A percentile compares a stretch with the other conserved stretches of the same genome.
Conservation (phyloP, 2,113 vertebrate genomes). For the Salvelinus alpinus region DNA sequence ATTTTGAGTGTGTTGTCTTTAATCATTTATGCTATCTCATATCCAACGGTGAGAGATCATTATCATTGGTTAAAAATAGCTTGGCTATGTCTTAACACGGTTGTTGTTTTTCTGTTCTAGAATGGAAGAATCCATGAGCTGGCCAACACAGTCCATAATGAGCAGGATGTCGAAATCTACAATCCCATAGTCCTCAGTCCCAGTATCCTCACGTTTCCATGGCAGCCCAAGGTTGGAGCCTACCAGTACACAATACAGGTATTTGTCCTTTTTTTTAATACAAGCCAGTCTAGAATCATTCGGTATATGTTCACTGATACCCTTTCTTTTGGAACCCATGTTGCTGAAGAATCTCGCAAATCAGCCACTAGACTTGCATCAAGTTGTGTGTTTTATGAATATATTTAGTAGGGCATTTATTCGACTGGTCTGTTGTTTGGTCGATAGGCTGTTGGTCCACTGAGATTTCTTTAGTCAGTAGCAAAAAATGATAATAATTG, state of each 20-base stretch:
- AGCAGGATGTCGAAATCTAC: conserved; percentile 94
- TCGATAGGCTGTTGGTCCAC: too few relatives aligned
- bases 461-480: too few relatives aligned
- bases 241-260: conserved; percentile 94
- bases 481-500: too few relatives aligned
- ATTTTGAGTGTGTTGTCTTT: conserved; percentile 5
- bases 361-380: neutral
- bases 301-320: neutral
- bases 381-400: too few relatives aligned
- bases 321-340: neutral
- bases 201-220: conserved; percentile 91
- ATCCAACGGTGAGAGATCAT: neutral
- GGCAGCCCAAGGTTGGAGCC: conserved; percentile 89
- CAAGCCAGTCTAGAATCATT: too few relatives aligned
- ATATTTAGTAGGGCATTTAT: too few relatives aligned
- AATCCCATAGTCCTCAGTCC: conserved; percentile 88
- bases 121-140: conserved; percentile 79
- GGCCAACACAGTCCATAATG: conserved; percentile 81
- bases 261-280: conserved; percentile 20
- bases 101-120: conserved; percentile 63
- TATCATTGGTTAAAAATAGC: neutral
- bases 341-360: neutral
- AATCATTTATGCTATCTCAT: neutral
- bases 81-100: conserved; percentile 20
- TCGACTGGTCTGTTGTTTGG: too few relatives aligned